A percentile compares a stretch with the other conserved stretches of the same genome.
Conservation (phyloP, 2,888 invertebrate species). For the Formica aserva region DNA sequence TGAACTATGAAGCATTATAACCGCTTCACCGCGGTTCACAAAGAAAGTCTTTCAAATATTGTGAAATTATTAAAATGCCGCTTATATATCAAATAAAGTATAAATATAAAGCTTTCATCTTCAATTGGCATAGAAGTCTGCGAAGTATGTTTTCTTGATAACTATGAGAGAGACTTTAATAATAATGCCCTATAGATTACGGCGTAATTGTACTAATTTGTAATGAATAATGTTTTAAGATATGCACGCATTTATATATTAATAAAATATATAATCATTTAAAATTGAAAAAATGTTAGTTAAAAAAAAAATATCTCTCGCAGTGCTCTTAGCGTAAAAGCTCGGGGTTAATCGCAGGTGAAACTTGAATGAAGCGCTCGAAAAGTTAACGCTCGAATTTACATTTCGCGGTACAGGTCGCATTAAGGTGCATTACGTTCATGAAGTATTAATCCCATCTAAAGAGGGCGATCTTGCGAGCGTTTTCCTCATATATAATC, state of each 20-base stretch:
- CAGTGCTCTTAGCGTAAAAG: constrained; percentile 45
- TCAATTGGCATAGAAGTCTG: constrained; percentile 13
- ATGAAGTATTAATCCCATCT: constrained; percentile 46
- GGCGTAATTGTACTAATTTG: neutral
- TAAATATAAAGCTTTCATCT: constrained; percentile 31
- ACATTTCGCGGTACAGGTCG: constrained; percentile 30
- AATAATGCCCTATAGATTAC: neutral
- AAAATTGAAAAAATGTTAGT: neutral
- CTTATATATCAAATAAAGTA: constrained; percentile 46
- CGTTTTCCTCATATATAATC: constrained; percentile 29
- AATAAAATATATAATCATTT: neutral
- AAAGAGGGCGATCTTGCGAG: constrained; percentile 21
- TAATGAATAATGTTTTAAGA: neutral
- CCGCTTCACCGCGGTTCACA: constrained; percentile 39
- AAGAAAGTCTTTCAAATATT: constrained; percentile 59
- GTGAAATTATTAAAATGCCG: constrained; percentile 51
- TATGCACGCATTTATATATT: neutral
- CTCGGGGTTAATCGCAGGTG: constrained; percentile 36
- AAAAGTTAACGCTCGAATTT: constrained; percentile 52
- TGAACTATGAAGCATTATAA: constrained; percentile 57
- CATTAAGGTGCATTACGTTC: constrained; percentile 33
- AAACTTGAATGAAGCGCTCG: constrained; percentile 41
- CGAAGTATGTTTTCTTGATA: constrained; percentile 10
- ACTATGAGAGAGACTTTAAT: neutral
- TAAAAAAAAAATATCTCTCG: constrained; percentile 3